Conservation (phyloP, 2,888 invertebrate genomes). For the Phanerotoma sp. region DNA sequence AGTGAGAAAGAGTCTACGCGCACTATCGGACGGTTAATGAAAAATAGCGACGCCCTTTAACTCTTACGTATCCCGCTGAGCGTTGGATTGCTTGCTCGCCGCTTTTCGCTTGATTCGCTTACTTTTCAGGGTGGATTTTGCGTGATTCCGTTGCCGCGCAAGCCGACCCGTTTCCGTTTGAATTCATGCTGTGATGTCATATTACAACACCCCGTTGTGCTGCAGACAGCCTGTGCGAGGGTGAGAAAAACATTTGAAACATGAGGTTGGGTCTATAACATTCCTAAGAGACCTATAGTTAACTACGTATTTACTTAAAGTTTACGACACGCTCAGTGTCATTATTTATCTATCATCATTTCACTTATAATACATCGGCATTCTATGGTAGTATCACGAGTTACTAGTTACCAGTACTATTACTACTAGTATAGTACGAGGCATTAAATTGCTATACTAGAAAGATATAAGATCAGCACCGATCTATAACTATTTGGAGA, state of each 20-base stretch:
- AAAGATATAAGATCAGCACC: too few species aligned
- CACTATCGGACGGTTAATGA: constrained; percentile 52
- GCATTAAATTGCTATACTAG: too few species aligned
- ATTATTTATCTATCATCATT: too few species aligned
- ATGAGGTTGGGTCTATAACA: not conserved
- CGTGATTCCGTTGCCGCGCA: constrained; percentile 42
- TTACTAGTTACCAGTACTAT: too few species aligned
- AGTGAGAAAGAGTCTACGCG: constrained; percentile 27
- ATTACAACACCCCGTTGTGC: constrained; percentile 42
- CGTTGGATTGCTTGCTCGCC: constrained; percentile 45
- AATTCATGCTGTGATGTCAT: constrained; percentile 51
- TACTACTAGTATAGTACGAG: too few species aligned
- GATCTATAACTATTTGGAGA: too few species aligned
- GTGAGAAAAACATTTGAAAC: constrained; percentile 6
- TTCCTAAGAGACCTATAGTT: not conserved
- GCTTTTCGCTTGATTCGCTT: constrained; percentile 36
- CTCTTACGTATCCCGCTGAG: constrained; percentile 44
- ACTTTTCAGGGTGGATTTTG: constrained; percentile 41
- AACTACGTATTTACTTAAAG: too few species aligned
- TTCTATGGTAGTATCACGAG: too few species aligned
- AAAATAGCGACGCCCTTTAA: constrained; percentile 50
- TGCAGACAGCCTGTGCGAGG: not conserved
- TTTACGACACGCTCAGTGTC: too few species aligned
- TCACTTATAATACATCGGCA: too few species aligned
- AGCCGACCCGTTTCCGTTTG: constrained; percentile 41